A percentile compares a stretch with the other conserved stretches of the same genome.
Evolutionary conservation across 2,113 vertebrate genomes (phyloP).

Genomic region (Corynorhinus townsendii): DNA sequence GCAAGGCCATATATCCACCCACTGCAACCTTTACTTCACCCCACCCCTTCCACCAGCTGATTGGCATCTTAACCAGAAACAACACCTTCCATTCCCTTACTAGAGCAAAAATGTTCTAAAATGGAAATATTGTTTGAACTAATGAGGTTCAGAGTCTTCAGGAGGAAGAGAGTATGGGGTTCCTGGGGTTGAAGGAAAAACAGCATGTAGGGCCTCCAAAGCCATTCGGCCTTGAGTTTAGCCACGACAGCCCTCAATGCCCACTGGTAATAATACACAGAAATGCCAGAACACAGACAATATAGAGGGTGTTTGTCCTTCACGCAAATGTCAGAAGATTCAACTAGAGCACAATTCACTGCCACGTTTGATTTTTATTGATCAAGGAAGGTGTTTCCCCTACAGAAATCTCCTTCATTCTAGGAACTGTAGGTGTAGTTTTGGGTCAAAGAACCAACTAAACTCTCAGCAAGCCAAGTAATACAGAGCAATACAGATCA

Average conservation of each 20-base stretch:
- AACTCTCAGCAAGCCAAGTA: background rate
- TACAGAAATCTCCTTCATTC: background rate
- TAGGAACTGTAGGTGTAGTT: background rate
- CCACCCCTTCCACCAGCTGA: background rate
- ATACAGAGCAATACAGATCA: background rate
- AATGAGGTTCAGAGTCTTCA: background rate
- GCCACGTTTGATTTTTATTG: background rate
- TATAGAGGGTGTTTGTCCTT: too few relatives aligned
- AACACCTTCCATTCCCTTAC: background rate
- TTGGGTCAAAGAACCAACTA: background rate
- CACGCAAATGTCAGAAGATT: background rate
- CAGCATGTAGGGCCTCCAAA: background rate
- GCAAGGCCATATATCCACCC: background rate
- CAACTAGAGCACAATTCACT: background rate
- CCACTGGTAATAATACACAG: fast-evolving
- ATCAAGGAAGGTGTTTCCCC: background rate
- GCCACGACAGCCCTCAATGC: background rate
- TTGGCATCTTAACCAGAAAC: background rate
- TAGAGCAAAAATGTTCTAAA: background rate
- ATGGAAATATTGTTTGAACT: background rate
- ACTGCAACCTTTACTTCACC: too few relatives aligned
- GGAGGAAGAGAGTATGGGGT: background rate
- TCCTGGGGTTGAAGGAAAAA: background rate
- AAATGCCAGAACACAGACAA: background rate
- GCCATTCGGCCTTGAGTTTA: background rate